Percentiles rank a stretch among this genome's conserved stretches.
phyloP scores from a whole-genome alignment of 2,888 invertebrate genomes.

The Nymphalis c-album region DNA sequence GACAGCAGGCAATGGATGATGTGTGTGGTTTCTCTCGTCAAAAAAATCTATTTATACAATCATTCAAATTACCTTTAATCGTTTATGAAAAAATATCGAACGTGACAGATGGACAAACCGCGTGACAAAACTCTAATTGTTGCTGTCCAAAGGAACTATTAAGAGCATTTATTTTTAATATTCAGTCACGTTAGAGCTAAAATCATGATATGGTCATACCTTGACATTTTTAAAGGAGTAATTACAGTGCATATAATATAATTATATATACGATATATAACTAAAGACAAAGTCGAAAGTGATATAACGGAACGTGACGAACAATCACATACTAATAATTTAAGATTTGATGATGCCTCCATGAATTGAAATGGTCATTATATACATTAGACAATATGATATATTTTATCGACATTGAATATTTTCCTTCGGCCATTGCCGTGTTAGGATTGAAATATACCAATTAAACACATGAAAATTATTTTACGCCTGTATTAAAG shows the following conservation, averaged over 20 bases:
- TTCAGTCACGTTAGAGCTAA: conserved; percentile 29
- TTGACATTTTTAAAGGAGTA: conserved; percentile 25
- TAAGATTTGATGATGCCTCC: neutral
- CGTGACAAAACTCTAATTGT: conserved; percentile 74
- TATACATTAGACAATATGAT: too few species aligned
- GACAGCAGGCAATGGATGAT: conserved; percentile 54
- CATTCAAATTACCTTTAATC: conserved; percentile 57
- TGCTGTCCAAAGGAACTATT: conserved; percentile 55
- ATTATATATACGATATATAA: neutral
- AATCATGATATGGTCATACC: conserved; percentile 19
- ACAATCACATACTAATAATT: neutral
- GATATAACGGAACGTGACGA: conserved; percentile 14
- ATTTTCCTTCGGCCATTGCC: too few species aligned
- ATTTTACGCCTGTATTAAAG: too few species aligned
- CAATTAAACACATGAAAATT: too few species aligned
- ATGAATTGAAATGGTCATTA: neutral
- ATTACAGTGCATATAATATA: conserved; percentile 7
- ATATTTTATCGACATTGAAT: too few species aligned
- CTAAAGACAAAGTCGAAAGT: conserved; percentile 20
- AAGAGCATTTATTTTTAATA: conserved; percentile 27
- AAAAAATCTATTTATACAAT: conserved; percentile 69
- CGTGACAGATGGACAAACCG: conserved; percentile 63
- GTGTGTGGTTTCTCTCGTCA: conserved; percentile 54
- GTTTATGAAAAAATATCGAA: conserved; percentile 47
- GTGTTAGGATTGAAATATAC: too few species aligned